Base-by-base conservation (phyloP, 1,140 invertebrate genomes). In the Carposina sasakii region DNA sequence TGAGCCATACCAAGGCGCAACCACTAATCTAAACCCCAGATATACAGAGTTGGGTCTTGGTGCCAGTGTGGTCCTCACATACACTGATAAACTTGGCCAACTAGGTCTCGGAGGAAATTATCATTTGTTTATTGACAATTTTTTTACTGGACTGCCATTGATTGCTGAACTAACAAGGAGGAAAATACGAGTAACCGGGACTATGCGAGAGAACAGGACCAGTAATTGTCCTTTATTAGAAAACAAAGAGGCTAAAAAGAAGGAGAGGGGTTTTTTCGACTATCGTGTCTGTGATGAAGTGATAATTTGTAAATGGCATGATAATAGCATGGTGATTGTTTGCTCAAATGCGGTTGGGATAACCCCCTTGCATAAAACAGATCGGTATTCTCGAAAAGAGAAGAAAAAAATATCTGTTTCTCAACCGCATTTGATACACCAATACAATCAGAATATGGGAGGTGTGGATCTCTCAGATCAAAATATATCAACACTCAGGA, bases 401-500 rank as follows among this genome's bases (percentile, higher is more conserved):
- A 66, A 63, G 54, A 61, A 44, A 16, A 42, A 60, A 43, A 48
- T 64, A 15, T 23, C 13, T 1, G 47, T 60, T 31, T 42, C 46
- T 23, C 52, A 60, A 39, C 52, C 60, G 19, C 1, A 26, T 20
- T 12, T 53, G n/a, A 50, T 57, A 33, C 57, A 58, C 24, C 19
- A 17, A n/a, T 59, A 61, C 24, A 65, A 65, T 48, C 17, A 34
- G 9, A 62, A 56, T 48, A 65, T 62, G 58, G 59, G 51, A 15
- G 59, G 62, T 1, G 57, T 60, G 12, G 57, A 64, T 52, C 34
- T 54, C 12, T 9, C 43, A 1, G 58, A 64, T 23, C 58, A 61
- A 22, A 55, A 55, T 33, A 52, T 58, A 23, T 34, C 41, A 10
- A 41, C 61, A 9, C 54, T 57, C 41, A 19, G 59, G 21, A 51